Evolutionary conservation across 2,888 invertebrate species (phyloP).

Genomic region (Limnephilus rhombicus): DNA sequence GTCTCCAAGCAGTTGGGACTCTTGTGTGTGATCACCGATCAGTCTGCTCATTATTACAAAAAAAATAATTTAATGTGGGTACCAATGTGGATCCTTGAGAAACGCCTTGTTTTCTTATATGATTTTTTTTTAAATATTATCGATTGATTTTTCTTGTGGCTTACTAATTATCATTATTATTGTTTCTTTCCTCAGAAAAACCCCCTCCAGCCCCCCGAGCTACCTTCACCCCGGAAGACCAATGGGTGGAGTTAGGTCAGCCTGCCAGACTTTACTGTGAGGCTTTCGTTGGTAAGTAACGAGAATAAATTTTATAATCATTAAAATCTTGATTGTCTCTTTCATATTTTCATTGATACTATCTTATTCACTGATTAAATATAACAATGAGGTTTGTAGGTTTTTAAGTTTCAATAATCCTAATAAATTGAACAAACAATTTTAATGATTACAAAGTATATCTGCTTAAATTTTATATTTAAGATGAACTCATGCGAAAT

Average conservation of each 20-base stretch:
- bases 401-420: no score
- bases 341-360: no score
- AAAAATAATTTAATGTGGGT: not conserved
- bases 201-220: conserved; percentile 80
- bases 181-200: conserved; percentile 76
- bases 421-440: no score
- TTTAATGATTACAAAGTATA: no score
- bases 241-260: conserved; percentile 80
- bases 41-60: not conserved
- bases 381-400: no score
- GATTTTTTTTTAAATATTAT: not conserved
- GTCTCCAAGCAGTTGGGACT: not conserved
- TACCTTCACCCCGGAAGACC: conserved; percentile 83
- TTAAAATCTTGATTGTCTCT: no score
- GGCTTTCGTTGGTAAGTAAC: conserved; percentile 84
- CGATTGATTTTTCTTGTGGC: not conserved
- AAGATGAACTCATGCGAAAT: no score
- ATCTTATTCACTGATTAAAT: no score
- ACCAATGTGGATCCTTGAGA: not conserved
- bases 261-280: conserved; percentile 86
- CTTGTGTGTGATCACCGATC: not conserved
- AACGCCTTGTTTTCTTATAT: not conserved
- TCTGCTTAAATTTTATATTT: no score
- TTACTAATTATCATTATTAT: conserved; percentile 56
- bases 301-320: not conserved